A percentile compares a stretch with the other conserved stretches of the same genome.
Conservation (phyloP, 1,140 invertebrate genomes). For the Trissolcus basalis region DNA sequence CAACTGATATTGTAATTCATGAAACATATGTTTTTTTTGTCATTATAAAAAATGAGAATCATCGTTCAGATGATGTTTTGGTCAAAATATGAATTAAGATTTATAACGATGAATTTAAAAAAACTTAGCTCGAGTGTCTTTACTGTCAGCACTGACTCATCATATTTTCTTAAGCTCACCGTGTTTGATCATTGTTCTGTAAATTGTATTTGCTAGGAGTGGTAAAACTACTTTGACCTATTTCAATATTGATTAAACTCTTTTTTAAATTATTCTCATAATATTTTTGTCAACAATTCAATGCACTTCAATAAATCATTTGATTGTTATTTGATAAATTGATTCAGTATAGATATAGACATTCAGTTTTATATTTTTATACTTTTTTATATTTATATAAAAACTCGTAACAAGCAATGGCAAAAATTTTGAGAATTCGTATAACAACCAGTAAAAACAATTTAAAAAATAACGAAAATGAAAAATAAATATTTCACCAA, state of each 20-base stretch:
- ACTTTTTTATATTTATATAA: too few relatives aligned
- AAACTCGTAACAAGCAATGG: too few relatives aligned
- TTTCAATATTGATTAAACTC: slow-evolving; percentile 44
- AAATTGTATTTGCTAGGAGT: slow-evolving; percentile 49
- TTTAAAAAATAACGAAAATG: too few relatives aligned
- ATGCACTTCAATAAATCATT: slow-evolving; percentile 15
- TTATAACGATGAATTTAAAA: slow-evolving; percentile 1
- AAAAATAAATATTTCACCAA: slow-evolving; percentile 2
- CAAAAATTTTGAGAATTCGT: too few relatives aligned
- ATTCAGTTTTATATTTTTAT: too few relatives aligned
- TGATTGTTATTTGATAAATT: too few relatives aligned
- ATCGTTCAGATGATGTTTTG: slow-evolving; percentile 3
- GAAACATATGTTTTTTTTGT: too few relatives aligned
- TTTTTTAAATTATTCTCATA: slow-evolving; percentile 25
- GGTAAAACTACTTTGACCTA: slow-evolving; percentile 51
- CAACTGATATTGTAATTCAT: too few relatives aligned
- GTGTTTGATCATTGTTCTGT: slow-evolving; percentile 49
- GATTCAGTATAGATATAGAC: too few relatives aligned
- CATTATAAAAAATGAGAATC: too few relatives aligned
- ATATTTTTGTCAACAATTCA: slow-evolving; percentile 26
- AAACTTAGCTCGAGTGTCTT: slow-evolving; percentile 9
- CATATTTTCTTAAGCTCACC: slow-evolving; percentile 29
- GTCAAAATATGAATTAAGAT: not conserved
- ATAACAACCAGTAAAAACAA: too few relatives aligned
- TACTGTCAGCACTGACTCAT: slow-evolving; percentile 29